Evolutionary conservation across 2,888 invertebrate genomes (phyloP).

Genomic region (Pediacus dermestoides): DNA sequence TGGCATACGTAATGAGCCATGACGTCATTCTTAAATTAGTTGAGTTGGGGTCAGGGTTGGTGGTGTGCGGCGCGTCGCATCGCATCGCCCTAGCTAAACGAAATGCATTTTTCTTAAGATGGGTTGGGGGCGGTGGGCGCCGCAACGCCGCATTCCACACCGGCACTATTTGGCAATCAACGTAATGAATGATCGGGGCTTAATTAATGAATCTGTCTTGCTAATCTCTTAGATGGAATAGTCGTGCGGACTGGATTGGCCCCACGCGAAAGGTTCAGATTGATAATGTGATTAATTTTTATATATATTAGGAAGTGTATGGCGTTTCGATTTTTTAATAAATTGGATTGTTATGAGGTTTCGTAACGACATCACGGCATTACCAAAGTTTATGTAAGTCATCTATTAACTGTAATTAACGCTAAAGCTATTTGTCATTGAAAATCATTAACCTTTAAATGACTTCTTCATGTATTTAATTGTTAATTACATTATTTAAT

Average conservation of each 20-base stretch:
- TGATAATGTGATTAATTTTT: slow-evolving; percentile 53
- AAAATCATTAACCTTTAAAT: slow-evolving; percentile 16
- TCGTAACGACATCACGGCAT: slow-evolving; percentile 34
- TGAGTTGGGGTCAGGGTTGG: slow-evolving; percentile 16
- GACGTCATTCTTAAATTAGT: slow-evolving; percentile 48
- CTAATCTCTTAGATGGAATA: slow-evolving; percentile 52
- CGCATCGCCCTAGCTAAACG: too few species aligned
- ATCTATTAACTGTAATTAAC: slow-evolving; percentile 23
- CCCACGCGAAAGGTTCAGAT: slow-evolving; percentile 46
- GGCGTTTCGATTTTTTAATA: slow-evolving; percentile 44
- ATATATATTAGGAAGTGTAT: slow-evolving; percentile 34
- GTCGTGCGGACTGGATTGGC: slow-evolving; percentile 44
- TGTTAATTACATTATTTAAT: slow-evolving; percentile 10
- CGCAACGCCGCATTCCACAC: slow-evolving; percentile 1
- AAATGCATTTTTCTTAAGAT: background rate
- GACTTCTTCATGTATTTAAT: background rate
- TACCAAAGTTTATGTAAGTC: slow-evolving; percentile 25
- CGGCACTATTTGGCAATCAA: slow-evolving; percentile 41
- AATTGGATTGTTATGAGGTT: slow-evolving; percentile 42
- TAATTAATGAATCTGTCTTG: slow-evolving; percentile 54
- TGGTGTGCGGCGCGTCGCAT: slow-evolving; percentile 17
- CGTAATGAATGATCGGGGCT: slow-evolving; percentile 52
- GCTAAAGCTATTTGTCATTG: slow-evolving; percentile 19
- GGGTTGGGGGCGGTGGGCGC: slow-evolving; percentile 1
- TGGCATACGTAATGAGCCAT: slow-evolving; percentile 49